Base-by-base conservation (phyloP, 2,888 invertebrate genomes). In the Liposcelis brunnea region DNA sequence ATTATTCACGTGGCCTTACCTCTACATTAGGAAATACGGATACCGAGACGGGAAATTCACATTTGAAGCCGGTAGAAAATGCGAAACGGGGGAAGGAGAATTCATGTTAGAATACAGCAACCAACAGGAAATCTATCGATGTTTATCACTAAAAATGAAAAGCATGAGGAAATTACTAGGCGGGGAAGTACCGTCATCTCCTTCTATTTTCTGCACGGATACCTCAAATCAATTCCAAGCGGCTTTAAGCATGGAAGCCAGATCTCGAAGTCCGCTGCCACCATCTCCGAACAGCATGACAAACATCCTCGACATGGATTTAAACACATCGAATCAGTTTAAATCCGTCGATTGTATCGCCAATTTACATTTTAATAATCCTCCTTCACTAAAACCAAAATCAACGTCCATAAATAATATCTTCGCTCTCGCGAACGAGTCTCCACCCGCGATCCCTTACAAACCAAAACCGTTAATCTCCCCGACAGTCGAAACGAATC, bases 41-140 rank as follows among this genome's bases (percentile, higher is more conserved):
- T 83, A 84, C 55, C 75, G 81, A 53, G 78, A 80, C 59, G 84
- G 83, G 35, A 83, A 80, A 61, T 86, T 87, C 58, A 84, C 83
- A 31, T 86, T 87, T 61, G 86, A 87, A 68, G 86, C 86, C 15
- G 86, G 86, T 1, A 70, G 86, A 48, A 86, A 85, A 62, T 86
- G 86, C 63, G 77, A 80, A 52, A 83, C 84, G 1, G 86, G 86
- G 0, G 86, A 86, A 64, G 86, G 86, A 1, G 75, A 76, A 3
- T 86, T 86, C 55, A 32, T 43, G 37, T 62, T 86, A 48, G 83
- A 84, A 57, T 82, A 86, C 58, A 74, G 76, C 35, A 83, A 83
- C 59, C 82, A 83, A 50, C 80, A 82, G 52, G 85, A 85, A 60
- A 82, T 86, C 51, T 86, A 75, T 52, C 76, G 82, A 50, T 85